These are phyloP conservation scores for Drymodes brunneopygia DNA, from an alignment of 2,113 vertebrate species.

Conservation along the genomic window DNA sequence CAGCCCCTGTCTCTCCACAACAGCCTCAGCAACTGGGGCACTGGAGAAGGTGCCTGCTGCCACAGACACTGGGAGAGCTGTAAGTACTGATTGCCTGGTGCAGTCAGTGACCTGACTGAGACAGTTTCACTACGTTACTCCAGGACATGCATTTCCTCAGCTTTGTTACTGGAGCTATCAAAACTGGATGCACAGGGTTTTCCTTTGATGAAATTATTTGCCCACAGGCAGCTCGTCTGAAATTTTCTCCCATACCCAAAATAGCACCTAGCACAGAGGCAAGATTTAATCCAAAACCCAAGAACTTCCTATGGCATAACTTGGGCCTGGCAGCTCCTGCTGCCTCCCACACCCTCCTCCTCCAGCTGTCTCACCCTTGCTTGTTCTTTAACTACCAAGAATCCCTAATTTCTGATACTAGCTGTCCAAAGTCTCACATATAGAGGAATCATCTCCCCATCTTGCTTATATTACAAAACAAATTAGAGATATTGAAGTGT, in stretches of 20 bases:
- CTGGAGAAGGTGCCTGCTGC: background rate
- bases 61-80: background rate
- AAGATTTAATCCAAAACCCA: background rate
- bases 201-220: background rate
- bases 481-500: constrained; percentile 53
- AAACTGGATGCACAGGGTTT: accelerated
- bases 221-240: background rate
- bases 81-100: background rate
- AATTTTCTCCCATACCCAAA: background rate
- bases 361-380: background rate
- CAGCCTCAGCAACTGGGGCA: background rate
- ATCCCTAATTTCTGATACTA: background rate
- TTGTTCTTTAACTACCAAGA: background rate
- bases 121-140: background rate
- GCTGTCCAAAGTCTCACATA: background rate
- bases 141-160: background rate
- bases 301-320: background rate
- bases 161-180: background rate
- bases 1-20: background rate
- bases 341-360: background rate
- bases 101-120: background rate
- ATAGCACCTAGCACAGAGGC: background rate
- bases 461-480: constrained; percentile 41
- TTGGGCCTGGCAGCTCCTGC: background rate
- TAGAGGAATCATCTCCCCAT: background rate